Evolutionary conservation across 2,888 invertebrate genomes (phyloP).

Genomic region (Sussaba pulchella): DNA sequence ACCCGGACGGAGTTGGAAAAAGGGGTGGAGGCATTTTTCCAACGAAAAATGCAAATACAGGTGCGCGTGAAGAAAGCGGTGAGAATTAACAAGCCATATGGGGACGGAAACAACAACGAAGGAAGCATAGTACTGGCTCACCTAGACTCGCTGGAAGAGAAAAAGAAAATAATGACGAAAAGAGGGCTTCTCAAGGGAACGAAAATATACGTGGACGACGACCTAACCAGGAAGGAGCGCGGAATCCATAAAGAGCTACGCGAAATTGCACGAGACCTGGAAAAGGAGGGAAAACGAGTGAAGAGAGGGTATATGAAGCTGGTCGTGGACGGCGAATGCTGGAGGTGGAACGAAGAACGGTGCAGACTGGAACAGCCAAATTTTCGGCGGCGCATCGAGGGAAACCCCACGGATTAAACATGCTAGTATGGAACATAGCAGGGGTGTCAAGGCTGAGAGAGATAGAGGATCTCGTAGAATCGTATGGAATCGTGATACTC

Average conservation of each 20-base stretch:
- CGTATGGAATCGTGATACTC: not conserved
- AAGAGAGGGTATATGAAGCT: conserved; percentile 5
- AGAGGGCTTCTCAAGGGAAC: conserved; percentile 10
- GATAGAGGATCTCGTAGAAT: not conserved
- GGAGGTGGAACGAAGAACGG: conserved; percentile 7
- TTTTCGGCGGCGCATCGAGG: not conserved
- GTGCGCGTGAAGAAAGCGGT: conserved; percentile 2
- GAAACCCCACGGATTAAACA: not conserved
- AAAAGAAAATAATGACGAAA: conserved; percentile 20
- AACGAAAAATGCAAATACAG: not conserved
- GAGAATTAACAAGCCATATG: not conserved
- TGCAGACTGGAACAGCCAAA: not conserved
- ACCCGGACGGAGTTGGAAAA: not conserved
- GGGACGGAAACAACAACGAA: conserved; percentile 7
- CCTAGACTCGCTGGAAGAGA: conserved; percentile 13
- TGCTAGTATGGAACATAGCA: conserved; percentile 11
- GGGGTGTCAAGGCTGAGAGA: not conserved
- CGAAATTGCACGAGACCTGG: not conserved
- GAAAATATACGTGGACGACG: conserved; percentile 16
- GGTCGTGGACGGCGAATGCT: not conserved
- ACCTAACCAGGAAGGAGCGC: conserved; percentile 5
- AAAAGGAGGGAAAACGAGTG: not conserved
- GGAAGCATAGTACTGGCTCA: not conserved
- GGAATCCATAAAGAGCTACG: conserved; percentile 9
- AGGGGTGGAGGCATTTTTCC: not conserved